A percentile compares a stretch with the other conserved stretches of the same genome.
Evolutionary conservation across 2,888 invertebrate species (phyloP).

Genomic region (Cacoxenus indagator): DNA sequence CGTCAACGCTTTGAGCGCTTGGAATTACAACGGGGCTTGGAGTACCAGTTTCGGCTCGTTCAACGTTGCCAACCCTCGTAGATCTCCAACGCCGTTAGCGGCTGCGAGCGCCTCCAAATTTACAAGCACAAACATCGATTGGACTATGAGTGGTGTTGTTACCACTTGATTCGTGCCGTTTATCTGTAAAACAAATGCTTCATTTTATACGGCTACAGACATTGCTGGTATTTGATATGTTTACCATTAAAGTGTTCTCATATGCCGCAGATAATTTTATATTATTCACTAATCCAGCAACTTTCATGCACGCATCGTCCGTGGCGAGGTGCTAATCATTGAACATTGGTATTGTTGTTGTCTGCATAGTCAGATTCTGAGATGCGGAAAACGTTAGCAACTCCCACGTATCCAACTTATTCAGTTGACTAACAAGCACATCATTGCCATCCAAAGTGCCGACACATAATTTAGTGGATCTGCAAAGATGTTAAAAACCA

Average conservation of each 20-base stretch:
- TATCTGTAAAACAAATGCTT: slow-evolving; percentile 40
- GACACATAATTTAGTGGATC: slow-evolving; percentile 70
- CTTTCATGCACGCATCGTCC: slow-evolving; percentile 40
- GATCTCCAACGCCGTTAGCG: slow-evolving; percentile 68
- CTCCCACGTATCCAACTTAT: slow-evolving; percentile 70
- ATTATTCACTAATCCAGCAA: slow-evolving; percentile 69
- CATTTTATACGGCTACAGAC: neutral
- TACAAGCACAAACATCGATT: slow-evolving; percentile 64
- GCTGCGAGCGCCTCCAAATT: slow-evolving; percentile 55
- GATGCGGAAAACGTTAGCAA: slow-evolving; percentile 72
- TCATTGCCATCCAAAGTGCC: slow-evolving; percentile 69
- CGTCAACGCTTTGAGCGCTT: slow-evolving; percentile 45
- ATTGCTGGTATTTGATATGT: neutral
- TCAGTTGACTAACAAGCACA: slow-evolving; percentile 70
- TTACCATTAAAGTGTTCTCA: slow-evolving; percentile 73
- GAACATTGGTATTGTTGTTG: slow-evolving; percentile 65
- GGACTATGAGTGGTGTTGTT: slow-evolving; percentile 67
- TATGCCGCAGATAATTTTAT: slow-evolving; percentile 70
- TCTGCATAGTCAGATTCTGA: slow-evolving; percentile 71
- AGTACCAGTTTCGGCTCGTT: slow-evolving; percentile 50
- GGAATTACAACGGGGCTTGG: slow-evolving; percentile 61
- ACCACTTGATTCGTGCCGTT: slow-evolving; percentile 66
- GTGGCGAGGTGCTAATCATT: slow-evolving; percentile 65
- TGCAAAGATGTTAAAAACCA: slow-evolving; percentile 48
- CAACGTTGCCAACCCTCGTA: slow-evolving; percentile 68